These are phyloP conservation scores for Acomys russatus DNA, from an alignment of 2,797 vertebrate species.

Conservation along the genomic window DNA sequence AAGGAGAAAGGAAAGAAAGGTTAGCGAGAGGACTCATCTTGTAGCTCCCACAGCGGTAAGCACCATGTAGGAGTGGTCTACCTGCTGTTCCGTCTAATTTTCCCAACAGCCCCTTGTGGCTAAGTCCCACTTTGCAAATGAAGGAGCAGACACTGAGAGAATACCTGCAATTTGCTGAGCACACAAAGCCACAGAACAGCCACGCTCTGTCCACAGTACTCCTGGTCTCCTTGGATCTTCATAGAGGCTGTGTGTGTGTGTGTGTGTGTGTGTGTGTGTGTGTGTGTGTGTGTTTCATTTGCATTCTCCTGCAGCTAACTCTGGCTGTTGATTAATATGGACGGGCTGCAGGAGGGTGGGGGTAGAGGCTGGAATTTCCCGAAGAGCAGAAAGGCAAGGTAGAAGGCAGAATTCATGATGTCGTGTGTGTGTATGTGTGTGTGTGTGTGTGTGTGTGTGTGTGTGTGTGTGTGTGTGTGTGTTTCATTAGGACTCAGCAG, in stretches of 20 bases:
- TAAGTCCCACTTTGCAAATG: conserved; percentile 14
- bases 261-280: no score
- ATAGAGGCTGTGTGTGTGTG: not conserved
- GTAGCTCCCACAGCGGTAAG: not conserved
- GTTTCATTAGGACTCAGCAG: conserved; percentile 70
- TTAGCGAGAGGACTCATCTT: not conserved
- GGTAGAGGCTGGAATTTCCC: conserved; percentile 51
- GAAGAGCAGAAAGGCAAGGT: conserved; percentile 20
- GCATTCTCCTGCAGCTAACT: not conserved
- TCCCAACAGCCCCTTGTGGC: not conserved
- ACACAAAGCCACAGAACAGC: not conserved
- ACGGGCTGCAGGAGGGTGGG: not conserved
- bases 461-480: not conserved
- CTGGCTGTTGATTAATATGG: not conserved
- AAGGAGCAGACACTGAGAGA: not conserved
- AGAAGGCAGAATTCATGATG: conserved; percentile 54
- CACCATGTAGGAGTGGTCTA: rapidly evolving
- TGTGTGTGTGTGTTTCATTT: no score
- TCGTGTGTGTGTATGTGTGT: not conserved
- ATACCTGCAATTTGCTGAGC: not conserved
- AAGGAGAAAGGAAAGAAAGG: conserved; percentile 14
- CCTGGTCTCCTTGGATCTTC: not conserved
- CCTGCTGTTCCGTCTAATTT: not conserved
- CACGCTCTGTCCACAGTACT: not conserved
- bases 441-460: conserved; percentile 56